Evolutionary conservation across 2,113 vertebrate species (phyloP).

Genomic region (Nerophis ophidion): DNA sequence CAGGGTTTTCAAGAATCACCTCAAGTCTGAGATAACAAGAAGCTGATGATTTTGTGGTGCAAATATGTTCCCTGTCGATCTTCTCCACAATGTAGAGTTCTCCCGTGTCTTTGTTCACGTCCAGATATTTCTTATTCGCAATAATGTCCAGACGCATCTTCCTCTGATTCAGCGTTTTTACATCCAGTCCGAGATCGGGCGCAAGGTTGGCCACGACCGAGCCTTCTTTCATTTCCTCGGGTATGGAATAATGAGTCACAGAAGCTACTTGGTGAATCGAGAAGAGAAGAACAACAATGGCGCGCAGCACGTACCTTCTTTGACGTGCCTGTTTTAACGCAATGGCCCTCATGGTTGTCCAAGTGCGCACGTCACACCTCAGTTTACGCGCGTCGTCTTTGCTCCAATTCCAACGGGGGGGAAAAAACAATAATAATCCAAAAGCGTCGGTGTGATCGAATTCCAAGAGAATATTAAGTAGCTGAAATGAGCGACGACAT

Average conservation of each 20-base stretch:
- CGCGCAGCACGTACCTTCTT: conserved; percentile 40
- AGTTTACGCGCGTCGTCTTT: no score
- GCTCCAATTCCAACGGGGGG: no score
- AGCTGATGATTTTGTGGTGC: conserved; percentile 1
- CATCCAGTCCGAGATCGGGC: conserved; percentile 68
- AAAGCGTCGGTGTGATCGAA: no score
- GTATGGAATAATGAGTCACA: conserved; percentile 63
- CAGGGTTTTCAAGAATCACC: conserved; percentile 57
- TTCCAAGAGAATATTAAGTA: no score
- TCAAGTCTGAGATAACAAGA: conserved; percentile 59
- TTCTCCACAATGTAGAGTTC: conserved; percentile 44
- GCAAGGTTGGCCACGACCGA: conserved; percentile 71
- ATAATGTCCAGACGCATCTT: conserved; percentile 49
- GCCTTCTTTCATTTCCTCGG: conserved; percentile 69
- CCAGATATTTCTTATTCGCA: conserved; percentile 55
- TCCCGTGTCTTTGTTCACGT: conserved; percentile 60
- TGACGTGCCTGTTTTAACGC: no score
- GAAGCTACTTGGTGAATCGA: conserved; percentile 3
- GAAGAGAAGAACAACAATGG: conserved; percentile 20
- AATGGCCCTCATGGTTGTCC: background rate
- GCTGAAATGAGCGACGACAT: no score
- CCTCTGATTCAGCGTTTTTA: conserved; percentile 46
- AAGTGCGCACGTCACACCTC: no score
- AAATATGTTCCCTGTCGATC: conserved; percentile 47
- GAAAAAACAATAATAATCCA: no score